Evolutionary conservation across 35 echinoderm and acorn worm species (phyloP), one percentile per base, ranked within the genome.

Genomic region (Nesometra sesokonis): DNA sequence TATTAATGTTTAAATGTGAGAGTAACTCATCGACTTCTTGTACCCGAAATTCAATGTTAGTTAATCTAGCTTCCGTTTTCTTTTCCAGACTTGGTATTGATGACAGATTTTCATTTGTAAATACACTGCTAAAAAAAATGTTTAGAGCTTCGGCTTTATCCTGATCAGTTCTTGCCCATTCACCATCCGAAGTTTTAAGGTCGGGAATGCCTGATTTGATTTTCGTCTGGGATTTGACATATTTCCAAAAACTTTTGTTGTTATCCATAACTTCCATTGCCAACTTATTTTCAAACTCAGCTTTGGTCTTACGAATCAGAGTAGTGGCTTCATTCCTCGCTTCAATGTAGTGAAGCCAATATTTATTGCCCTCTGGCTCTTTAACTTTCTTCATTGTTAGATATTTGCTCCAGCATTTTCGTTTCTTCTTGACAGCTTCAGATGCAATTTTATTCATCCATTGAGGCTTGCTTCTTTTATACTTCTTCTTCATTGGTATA

Each of bases 241-340:
- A 83, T 35, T 77, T 89, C 80, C 87, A 89, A 40, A 83, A 89
- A 31, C 80, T 76, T 76, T 89, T 89, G 37, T 31, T 31, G 37
- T 89, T 89, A 21, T 67, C 4, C 37, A 57, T 81, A 23, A 89
- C 78, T 83, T 89, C 87, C 32, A 32, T 46, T 57, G 87, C 87
- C 35, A 89, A 32, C 35, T 77, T 89, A 32, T 81, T 89, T 35
- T 89, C 87, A 82, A 89, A 89, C 17, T 82, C 15, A 5, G 31
- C 29, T 83, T 83, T 89, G 30, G 87, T 35, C 30, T 80, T 82
- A 32, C 77, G 83, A 38, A 89, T 35, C 4, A 80, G 30, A 0
- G 35, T 37, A 11, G 87, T 89, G 23, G 79, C 77, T 33, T 17
- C 27, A 80, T 89, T 82, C 31, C 87, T 89, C 3, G 35, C 34